phyloP scores from a whole-genome alignment of 1,140 invertebrate genomes.

The Drosophila seguyi region DNA sequence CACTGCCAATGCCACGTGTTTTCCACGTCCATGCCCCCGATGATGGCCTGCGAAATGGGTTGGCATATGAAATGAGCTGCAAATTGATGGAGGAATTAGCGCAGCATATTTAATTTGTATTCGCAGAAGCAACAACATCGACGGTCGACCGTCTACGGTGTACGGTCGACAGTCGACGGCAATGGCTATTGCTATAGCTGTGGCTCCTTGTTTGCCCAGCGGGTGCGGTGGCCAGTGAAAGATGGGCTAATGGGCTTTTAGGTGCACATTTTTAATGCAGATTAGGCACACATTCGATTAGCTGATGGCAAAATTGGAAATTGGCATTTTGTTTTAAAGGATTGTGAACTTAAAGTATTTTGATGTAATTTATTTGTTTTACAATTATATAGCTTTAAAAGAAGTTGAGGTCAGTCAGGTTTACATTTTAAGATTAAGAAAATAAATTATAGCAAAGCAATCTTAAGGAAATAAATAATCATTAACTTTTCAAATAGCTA shows the following conservation, averaged over 20 bases:
- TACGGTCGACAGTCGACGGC: background rate
- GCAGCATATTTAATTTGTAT: slow-evolving; percentile 77
- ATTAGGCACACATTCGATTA: slow-evolving; percentile 40
- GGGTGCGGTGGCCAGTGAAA: slow-evolving; percentile 20
- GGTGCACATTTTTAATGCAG: slow-evolving; percentile 50
- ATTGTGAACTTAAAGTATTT: background rate
- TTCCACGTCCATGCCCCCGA: slow-evolving; percentile 15
- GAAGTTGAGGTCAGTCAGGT: background rate
- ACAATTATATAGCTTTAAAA: background rate
- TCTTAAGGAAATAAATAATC: background rate
- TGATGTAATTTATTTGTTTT: background rate
- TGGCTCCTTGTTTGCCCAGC: slow-evolving; percentile 35
- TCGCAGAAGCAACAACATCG: slow-evolving; percentile 29
- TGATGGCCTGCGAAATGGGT: slow-evolving; percentile 69
- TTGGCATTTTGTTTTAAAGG: background rate
- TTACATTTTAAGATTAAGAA: background rate
- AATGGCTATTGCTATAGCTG: background rate
- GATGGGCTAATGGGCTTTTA: slow-evolving; percentile 53
- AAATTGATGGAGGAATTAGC: slow-evolving; percentile 83
- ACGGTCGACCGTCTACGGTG: background rate
- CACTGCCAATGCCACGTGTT: slow-evolving; percentile 15
- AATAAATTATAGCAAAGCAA: background rate
- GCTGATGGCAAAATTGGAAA: background rate
- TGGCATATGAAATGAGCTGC: slow-evolving; percentile 83
- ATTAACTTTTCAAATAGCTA: background rate